phyloP scores from a whole-genome alignment of 2,797 vertebrate species.

The Propithecus deckenii region DNA sequence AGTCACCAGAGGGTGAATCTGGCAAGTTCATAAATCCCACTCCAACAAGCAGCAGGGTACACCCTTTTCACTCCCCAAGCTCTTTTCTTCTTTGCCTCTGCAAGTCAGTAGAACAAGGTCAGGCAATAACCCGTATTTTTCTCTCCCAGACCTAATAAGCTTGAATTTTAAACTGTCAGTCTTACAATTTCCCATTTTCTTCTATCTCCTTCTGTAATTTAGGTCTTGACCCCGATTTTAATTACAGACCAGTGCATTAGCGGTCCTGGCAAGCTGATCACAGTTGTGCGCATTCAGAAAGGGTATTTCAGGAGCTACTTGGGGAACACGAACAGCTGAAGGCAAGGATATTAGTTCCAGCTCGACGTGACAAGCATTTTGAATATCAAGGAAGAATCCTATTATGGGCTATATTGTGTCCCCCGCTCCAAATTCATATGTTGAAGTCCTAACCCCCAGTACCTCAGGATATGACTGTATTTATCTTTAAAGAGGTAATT shows the following conservation, averaged over 20 bases:
- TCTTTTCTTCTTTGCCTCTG: fast-evolving
- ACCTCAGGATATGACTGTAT: background rate
- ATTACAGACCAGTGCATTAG: background rate
- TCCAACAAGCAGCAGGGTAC: background rate
- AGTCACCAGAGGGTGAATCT: background rate
- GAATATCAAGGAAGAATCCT: background rate
- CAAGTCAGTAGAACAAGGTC: background rate
- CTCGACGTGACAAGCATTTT: background rate
- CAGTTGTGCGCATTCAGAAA: background rate
- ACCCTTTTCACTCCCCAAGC: background rate
- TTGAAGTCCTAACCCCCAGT: background rate
- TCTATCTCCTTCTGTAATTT: background rate
- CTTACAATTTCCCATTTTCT: background rate
- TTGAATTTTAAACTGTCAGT: slow-evolving; percentile 15
- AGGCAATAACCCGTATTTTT: background rate
- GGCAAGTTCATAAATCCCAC: background rate
- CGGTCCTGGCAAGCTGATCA: background rate
- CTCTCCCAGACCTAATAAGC: background rate
- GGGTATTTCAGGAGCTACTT: background rate
- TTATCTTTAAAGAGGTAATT: background rate
- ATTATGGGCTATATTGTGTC: background rate
- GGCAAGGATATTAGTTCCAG: background rate
- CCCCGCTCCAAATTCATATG: fast-evolving
- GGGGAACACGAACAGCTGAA: background rate
- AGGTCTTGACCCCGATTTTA: slow-evolving; percentile 31